Conservation (phyloP, 2,888 invertebrate genomes). For the Andricus quercusramuli region DNA sequence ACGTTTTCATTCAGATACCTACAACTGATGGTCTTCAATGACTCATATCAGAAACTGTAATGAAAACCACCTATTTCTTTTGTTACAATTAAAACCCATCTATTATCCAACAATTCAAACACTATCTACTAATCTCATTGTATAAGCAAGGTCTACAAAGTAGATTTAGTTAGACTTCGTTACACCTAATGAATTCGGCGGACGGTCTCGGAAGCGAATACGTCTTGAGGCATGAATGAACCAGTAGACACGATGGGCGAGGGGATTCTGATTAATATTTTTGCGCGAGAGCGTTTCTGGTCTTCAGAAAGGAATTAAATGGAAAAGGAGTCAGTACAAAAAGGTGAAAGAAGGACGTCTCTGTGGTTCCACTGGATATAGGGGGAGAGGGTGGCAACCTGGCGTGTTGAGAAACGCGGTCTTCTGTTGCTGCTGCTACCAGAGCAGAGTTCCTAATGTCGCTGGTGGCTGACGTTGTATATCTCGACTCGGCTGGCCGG, state of each 20-base stretch:
- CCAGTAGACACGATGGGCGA: constrained; percentile 1
- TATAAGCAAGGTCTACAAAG: not conserved
- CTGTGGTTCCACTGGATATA: constrained; percentile 42
- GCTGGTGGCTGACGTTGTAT: constrained; percentile 71
- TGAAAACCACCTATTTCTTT: too few species aligned
- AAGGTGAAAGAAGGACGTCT: constrained; percentile 49
- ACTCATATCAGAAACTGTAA: too few species aligned
- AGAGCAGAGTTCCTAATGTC: constrained; percentile 63
- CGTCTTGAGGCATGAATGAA: constrained; percentile 7
- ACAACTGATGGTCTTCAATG: too few species aligned
- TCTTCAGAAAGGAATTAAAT: constrained; percentile 62
- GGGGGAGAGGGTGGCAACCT: constrained; percentile 42
- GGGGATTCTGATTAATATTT: constrained; percentile 63
- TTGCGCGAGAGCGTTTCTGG: constrained; percentile 53
- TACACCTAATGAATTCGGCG: not conserved
- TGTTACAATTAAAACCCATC: not conserved
- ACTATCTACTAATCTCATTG: not conserved
- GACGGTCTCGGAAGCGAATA: not conserved
- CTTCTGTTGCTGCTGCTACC: constrained; percentile 53
- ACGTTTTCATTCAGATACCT: too few species aligned
- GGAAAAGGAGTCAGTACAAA: constrained; percentile 52
- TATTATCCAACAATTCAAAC: not conserved
- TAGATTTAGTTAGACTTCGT: not conserved
- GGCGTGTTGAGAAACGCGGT: constrained; percentile 55
- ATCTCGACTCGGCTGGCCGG: constrained; percentile 61